Evolutionary conservation across 2,113 vertebrate genomes (phyloP).

Genomic region (Anas platyrhynchos): DNA sequence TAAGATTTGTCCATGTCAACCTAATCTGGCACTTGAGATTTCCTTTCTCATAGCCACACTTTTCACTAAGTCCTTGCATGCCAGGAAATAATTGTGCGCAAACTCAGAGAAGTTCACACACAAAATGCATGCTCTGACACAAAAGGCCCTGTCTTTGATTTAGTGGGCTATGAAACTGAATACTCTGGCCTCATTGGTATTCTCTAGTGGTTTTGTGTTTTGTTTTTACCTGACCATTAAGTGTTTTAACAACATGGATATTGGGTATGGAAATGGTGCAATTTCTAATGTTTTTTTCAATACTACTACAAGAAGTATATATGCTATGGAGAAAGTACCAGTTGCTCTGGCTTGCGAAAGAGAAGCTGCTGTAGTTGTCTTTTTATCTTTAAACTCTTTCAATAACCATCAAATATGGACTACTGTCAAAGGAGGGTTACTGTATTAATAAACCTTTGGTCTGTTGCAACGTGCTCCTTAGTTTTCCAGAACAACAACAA

Average conservation of each 20-base stretch:
- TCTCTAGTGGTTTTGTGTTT: background rate
- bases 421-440: background rate
- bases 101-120: background rate
- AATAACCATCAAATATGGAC: background rate
- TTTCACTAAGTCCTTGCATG: background rate
- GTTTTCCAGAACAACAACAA: background rate
- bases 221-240: background rate
- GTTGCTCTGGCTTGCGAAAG: background rate
- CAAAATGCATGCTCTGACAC: fast-evolving
- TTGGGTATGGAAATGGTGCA: background rate
- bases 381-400: background rate
- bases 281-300: background rate
- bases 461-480: background rate
- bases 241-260: background rate
- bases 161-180: background rate
- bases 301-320: background rate
- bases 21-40: background rate
- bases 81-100: background rate
- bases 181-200: background rate
- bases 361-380: background rate
- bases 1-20: background rate
- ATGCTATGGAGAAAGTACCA: background rate
- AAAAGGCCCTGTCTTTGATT: background rate
- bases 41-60: background rate
- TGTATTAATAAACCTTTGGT: background rate